Evolutionary conservation across 1,140 invertebrate genomes (phyloP), one percentile per base, ranked within the genome.

Genomic region (Phymorhynchus buccinoides): DNA sequence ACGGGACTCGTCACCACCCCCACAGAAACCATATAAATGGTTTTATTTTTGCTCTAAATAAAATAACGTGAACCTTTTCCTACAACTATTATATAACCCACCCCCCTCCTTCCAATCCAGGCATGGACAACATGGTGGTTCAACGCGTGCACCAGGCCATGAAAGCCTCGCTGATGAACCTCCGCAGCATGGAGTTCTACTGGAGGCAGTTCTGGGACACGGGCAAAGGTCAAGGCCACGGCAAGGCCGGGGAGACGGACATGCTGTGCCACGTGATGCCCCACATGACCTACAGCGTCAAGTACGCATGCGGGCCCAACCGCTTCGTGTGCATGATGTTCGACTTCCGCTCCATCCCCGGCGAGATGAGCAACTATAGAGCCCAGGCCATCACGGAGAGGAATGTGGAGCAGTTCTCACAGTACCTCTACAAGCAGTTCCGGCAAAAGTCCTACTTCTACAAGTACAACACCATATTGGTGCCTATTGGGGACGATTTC

Each of bases 251-350:
- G n/a, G 35, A 94, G 18, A 97, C 96, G 0, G 97, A 98, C 88
- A 96, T 99, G 32, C 96, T 99, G 81, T 98, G 98, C 22, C 98
- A 99, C 90, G 96, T 99, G 95, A 99, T 99, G 97, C 99, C 99
- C 27, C 99, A 99, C 93, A 99, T 99, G 93, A 98, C 97, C 56
- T 99, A 99, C 91, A 98, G 99, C 92, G 95, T 99, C 16, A 98
- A 98, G 7, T 98, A 99, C 90, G 98, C 98, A 0, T 99, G 99
- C 94, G 99, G 99, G 0, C 99, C 99, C 0, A 97, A 99, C 95
- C 98, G 98, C 0, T 98, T 97, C 94, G 93, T 98, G 41, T 99
- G 99, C 92, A 99, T 98, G 91, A 97, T 99, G 93, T 99, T 99
- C 94, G 99, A 99, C 94, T 99, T 99, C 91, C 97, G 96, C 90